Conservation (phyloP, 2,888 invertebrate species). For the Noctua fimbriata region DNA sequence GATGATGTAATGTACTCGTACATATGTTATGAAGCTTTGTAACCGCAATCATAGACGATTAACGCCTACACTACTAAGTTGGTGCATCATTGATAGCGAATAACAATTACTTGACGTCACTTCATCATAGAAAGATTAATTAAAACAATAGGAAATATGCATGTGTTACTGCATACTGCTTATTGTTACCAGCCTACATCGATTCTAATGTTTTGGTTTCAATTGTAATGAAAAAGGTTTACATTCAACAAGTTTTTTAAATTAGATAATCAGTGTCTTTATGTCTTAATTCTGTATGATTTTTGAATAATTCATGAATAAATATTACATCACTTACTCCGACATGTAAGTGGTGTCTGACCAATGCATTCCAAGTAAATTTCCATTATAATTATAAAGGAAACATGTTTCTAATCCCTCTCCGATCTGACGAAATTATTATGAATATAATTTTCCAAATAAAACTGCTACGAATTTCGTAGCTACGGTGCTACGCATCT, state of each 20-base stretch:
- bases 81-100: slow-evolving; percentile 5
- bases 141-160: not conserved
- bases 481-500: slow-evolving; percentile 48
- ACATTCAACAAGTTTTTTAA: not conserved
- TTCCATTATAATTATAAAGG: not conserved
- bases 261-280: not conserved
- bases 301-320: slow-evolving; percentile 1
- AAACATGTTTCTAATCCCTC: not conserved
- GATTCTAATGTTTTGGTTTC: not conserved
- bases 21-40: not conserved
- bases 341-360: not conserved
- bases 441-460: not conserved
- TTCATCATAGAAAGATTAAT: not conserved
- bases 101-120: slow-evolving; percentile 28
- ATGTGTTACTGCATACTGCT: not conserved
- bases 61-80: not conserved
- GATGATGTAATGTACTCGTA: not conserved
- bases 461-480: slow-evolving; percentile 41
- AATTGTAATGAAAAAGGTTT: not conserved
- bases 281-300: not conserved
- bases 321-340: slow-evolving; percentile 10
- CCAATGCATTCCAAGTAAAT: not conserved
- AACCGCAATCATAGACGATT: slow-evolving; percentile 14
- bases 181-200: not conserved
- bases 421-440: not conserved